A percentile compares a stretch with the other conserved stretches of the same genome.
phyloP scores from a whole-genome alignment of 2,113 vertebrate species.

The Alces alces region DNA sequence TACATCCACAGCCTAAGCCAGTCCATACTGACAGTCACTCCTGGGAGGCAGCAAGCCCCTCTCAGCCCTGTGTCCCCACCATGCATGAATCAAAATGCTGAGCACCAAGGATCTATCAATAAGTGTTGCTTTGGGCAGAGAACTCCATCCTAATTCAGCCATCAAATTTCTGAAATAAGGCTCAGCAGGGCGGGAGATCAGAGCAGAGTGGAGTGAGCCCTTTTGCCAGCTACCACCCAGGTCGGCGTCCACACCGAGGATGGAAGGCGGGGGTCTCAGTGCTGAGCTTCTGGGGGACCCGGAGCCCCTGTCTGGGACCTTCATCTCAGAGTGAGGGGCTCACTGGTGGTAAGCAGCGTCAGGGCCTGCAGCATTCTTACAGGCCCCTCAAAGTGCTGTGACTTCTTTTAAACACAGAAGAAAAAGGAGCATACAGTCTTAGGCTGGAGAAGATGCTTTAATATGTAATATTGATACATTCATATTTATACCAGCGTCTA shows the following conservation, averaged over 20 bases:
- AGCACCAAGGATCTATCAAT: background rate
- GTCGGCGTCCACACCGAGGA: accelerated
- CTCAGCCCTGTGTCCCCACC: background rate
- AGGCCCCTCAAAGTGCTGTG: background rate
- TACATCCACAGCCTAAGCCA: background rate
- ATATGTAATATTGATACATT: background rate
- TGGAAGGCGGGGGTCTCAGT: accelerated
- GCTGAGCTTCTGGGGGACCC: background rate
- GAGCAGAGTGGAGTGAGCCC: no score
- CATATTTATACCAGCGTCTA: background rate
- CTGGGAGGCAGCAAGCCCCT: background rate
- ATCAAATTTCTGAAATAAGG: accelerated
- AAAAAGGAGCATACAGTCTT: background rate
- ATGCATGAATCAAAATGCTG: background rate
- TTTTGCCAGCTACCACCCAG: accelerated
- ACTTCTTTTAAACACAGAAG: background rate
- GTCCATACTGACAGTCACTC: accelerated
- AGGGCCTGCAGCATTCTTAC: accelerated
- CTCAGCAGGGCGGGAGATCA: accelerated
- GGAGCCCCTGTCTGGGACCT: background rate
- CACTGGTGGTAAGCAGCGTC: accelerated
- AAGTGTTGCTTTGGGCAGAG: background rate
- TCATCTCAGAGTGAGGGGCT: background rate
- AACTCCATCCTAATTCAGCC: background rate
- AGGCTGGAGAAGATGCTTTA: background rate